Conservation (phyloP, 2,113 vertebrate genomes). For the Dicerorhinus sumatrensis region DNA sequence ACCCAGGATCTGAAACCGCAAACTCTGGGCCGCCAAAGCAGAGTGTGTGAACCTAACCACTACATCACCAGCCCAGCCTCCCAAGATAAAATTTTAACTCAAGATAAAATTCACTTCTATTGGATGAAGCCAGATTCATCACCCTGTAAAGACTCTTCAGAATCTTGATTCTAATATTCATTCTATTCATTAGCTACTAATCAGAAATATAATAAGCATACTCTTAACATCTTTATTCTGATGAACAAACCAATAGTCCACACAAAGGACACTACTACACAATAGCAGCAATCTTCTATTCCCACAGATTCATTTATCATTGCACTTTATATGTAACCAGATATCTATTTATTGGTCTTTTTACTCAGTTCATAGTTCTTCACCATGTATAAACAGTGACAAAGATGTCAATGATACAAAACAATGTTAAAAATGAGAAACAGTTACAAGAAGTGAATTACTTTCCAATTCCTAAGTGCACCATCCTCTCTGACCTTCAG, state of each 20-base stretch:
- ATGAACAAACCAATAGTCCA: slow-evolving; percentile 11
- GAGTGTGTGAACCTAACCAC: no score
- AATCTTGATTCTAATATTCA: slow-evolving; percentile 37
- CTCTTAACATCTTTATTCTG: background rate
- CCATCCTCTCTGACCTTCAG: background rate
- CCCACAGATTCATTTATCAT: background rate
- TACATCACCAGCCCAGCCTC: no score
- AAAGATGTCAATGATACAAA: slow-evolving; percentile 16
- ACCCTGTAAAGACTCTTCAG: background rate
- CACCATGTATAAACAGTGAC: background rate
- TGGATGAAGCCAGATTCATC: slow-evolving; percentile 27
- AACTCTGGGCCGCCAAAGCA: no score
- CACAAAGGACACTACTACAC: background rate
- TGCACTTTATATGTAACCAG: background rate
- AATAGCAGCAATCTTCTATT: background rate
- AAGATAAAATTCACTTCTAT: slow-evolving; percentile 6
- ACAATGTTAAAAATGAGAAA: slow-evolving; percentile 1
- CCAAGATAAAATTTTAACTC: slow-evolving; percentile 44
- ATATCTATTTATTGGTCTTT: slow-evolving; percentile 9
- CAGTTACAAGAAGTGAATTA: background rate
- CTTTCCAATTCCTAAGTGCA: background rate
- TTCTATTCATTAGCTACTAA: slow-evolving; percentile 10
- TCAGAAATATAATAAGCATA: background rate
- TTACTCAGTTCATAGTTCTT: slow-evolving; percentile 26
- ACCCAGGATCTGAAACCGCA: no score